These are phyloP conservation scores for Microtus oregoni DNA, from an alignment of 2,113 vertebrate species.

Conservation along the genomic window DNA sequence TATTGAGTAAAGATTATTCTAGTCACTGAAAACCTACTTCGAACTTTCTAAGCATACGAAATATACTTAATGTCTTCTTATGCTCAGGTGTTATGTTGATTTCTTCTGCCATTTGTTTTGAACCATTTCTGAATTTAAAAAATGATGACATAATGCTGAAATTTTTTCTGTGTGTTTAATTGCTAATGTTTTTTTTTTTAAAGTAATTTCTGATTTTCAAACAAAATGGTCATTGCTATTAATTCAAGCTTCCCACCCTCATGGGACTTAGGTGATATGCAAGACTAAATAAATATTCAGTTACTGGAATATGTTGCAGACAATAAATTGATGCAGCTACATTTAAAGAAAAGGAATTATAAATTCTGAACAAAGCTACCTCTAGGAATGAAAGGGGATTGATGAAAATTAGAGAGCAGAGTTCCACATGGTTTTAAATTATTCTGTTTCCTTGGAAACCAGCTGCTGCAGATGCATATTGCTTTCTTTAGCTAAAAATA, in stretches of 20 bases:
- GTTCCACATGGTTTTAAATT: slow-evolving; percentile 90
- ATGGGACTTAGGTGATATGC: neutral
- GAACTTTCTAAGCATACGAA: slow-evolving; percentile 51
- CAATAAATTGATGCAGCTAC: slow-evolving; percentile 51
- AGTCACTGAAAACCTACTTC: slow-evolving; percentile 13
- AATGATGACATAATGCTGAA: neutral
- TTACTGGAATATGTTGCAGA: slow-evolving; percentile 45
- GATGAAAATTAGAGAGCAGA: slow-evolving; percentile 88
- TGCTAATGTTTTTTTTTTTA: neutral
- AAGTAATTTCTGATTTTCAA: slow-evolving; percentile 39
- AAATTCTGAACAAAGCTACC: slow-evolving; percentile 82
- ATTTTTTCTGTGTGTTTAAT: slow-evolving; percentile 17
- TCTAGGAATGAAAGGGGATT: slow-evolving; percentile 84
- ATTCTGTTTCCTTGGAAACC: slow-evolving; percentile 91
- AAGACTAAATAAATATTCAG: slow-evolving; percentile 11
- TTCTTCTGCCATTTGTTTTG: neutral
- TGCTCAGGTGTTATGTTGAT: neutral
- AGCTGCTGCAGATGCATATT: slow-evolving; percentile 88
- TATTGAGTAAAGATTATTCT: slow-evolving; percentile 25
- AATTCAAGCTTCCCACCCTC: neutral
- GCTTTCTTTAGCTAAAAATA: slow-evolving; percentile 89
- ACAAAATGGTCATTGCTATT: slow-evolving; percentile 57
- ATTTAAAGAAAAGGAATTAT: slow-evolving; percentile 67
- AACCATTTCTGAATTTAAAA: slow-evolving; percentile 57
- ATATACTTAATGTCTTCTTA: slow-evolving; percentile 38